Conservation (phyloP, 23 tunicate genomes). For the Halocynthia aurantium region DNA sequence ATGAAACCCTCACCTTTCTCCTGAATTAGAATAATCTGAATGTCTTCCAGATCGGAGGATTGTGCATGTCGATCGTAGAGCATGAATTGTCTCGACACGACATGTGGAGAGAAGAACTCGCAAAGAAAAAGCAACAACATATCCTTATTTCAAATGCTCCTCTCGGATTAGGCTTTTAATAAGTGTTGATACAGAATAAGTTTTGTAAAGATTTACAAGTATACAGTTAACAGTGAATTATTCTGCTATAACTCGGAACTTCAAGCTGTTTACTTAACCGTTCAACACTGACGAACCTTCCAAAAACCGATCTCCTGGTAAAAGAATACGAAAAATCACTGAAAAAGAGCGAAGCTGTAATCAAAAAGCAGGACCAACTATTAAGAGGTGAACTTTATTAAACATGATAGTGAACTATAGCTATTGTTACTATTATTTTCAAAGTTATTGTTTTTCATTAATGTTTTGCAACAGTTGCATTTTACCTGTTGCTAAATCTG, state of each 20-base stretch:
- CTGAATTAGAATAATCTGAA: neutral
- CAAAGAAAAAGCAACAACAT: conserved; percentile 47
- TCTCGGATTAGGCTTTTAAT: too few relatives aligned
- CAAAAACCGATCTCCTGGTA: conserved; percentile 42
- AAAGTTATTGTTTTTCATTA: neutral
- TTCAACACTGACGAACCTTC: conserved; percentile 4
- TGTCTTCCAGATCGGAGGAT: conserved; percentile 79
- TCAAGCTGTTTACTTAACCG: neutral
- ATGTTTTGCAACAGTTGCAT: conserved; percentile 49
- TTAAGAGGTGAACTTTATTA: conserved; percentile 55
- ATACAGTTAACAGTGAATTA: too few relatives aligned
- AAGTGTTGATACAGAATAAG: too few relatives aligned
- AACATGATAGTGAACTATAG: neutral
- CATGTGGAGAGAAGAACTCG: conserved; percentile 85
- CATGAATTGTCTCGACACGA: conserved; percentile 74
- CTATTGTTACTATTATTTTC: neutral
- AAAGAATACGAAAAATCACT: conserved; percentile 72
- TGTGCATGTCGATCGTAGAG: conserved; percentile 94
- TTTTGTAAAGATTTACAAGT: too few relatives aligned
- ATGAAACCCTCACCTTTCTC: neutral
- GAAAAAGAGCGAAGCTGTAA: conserved; percentile 60
- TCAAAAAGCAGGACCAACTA: conserved; percentile 92
- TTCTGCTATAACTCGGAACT: too few relatives aligned
- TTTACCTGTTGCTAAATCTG: conserved; percentile 86
- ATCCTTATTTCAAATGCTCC: conserved; percentile 30